Evolutionary conservation across 2,797 vertebrate genomes (phyloP).

Genomic region (Channallabes apus): DNA sequence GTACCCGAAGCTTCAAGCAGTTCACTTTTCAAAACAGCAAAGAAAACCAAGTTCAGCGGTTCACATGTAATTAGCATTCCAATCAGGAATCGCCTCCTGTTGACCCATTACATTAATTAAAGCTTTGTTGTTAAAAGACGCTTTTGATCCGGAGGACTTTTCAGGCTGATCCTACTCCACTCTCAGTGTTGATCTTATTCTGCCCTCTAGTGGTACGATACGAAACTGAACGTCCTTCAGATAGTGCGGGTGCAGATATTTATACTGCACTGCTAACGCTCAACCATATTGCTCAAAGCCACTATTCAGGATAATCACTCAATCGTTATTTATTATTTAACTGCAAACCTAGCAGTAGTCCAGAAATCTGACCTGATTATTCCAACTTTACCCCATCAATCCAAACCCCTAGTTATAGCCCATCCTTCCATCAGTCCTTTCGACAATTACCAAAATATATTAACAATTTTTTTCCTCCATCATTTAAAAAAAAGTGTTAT

Average conservation of each 20-base stretch:
- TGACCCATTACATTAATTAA: conserved; percentile 11
- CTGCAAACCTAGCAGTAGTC: background rate
- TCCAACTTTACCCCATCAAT: background rate
- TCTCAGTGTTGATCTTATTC: conserved; percentile 59
- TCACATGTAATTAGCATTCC: background rate
- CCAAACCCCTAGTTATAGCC: background rate
- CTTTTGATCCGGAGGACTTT: conserved; percentile 5
- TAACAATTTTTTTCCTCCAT: background rate
- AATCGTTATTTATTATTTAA: background rate
- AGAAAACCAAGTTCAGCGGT: conserved; percentile 1
- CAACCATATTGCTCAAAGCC: background rate
- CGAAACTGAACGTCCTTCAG: background rate
- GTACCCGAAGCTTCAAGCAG: background rate
- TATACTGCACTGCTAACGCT: background rate
- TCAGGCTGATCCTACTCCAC: background rate
- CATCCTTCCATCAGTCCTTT: background rate
- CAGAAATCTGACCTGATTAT: background rate
- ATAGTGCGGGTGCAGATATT: background rate
- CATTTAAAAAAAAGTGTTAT: background rate
- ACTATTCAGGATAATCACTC: background rate
- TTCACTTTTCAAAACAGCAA: conserved; percentile 10
- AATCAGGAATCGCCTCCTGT: conserved; percentile 8
- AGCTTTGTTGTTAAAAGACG: conserved; percentile 5
- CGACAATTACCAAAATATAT: no score
- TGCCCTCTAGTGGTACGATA: conserved; percentile 70